Evolutionary conservation across 2,888 invertebrate genomes (phyloP).

Genomic region (Chloroclysta siterata): DNA sequence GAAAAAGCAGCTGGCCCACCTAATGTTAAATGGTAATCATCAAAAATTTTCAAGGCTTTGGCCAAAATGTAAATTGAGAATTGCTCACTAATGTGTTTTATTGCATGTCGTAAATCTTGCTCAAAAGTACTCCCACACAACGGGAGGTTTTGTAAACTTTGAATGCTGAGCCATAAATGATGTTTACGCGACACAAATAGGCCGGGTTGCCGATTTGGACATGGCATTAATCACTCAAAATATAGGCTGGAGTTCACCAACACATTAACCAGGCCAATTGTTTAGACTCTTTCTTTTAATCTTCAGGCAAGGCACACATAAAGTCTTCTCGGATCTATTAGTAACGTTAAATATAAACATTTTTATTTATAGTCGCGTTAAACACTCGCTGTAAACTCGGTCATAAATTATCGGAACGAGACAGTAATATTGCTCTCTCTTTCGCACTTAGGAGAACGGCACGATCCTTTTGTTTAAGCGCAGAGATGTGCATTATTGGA

Average conservation of each 20-base stretch:
- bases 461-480: too few relatives aligned
- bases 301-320: too few relatives aligned
- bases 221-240: slow-evolving; percentile 32
- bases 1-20: too few relatives aligned
- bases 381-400: too few relatives aligned
- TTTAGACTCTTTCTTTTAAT: neutral
- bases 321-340: too few relatives aligned
- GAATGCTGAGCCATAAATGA: slow-evolving; percentile 32
- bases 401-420: too few relatives aligned
- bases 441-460: too few relatives aligned
- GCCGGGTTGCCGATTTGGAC: slow-evolving; percentile 35
- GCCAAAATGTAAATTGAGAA: slow-evolving; percentile 25
- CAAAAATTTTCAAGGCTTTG: slow-evolving; percentile 20
- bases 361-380: too few relatives aligned
- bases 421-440: too few relatives aligned
- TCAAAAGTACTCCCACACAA: slow-evolving; percentile 24
- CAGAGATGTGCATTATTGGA: too few relatives aligned
- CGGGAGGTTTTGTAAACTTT: slow-evolving; percentile 25
- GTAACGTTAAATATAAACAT: too few relatives aligned
- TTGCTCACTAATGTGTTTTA: slow-evolving; percentile 25
- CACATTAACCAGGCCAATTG: neutral
- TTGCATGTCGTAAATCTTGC: slow-evolving; percentile 25
- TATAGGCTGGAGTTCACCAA: slow-evolving; percentile 8
- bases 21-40: too few relatives aligned
- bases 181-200: slow-evolving; percentile 41